These are phyloP conservation scores for Sceloporus tristichus DNA, from an alignment of 2,113 vertebrate genomes.

Conservation along the genomic window DNA sequence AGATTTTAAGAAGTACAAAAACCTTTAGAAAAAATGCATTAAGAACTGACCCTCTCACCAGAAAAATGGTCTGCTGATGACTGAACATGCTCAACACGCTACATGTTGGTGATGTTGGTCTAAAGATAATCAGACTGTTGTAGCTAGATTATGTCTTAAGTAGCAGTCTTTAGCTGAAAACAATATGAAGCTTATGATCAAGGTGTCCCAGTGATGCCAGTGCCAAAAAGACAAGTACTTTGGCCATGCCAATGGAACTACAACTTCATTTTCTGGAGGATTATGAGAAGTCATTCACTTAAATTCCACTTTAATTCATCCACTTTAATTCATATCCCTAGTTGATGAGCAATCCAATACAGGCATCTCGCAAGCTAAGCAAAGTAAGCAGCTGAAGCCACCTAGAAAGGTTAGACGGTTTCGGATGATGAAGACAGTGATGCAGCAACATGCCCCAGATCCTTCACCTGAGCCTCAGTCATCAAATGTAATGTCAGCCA, in stretches of 20 bases:
- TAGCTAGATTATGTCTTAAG: background rate
- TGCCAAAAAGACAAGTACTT: background rate
- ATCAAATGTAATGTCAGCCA: conserved; percentile 59
- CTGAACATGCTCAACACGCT: no score
- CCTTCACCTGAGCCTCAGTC: conserved; percentile 60
- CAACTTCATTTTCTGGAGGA: background rate
- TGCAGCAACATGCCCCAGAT: conserved; percentile 58
- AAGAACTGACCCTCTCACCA: background rate
- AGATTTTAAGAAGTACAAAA: background rate
- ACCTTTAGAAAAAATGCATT: background rate
- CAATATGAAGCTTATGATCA: background rate
- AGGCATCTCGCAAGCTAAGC: conserved; percentile 61
- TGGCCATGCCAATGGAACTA: background rate
- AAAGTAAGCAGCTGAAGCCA: conserved; percentile 63
- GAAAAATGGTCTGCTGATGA: no score
- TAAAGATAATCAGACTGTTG: background rate
- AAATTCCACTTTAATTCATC: conserved; percentile 33
- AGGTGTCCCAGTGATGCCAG: background rate
- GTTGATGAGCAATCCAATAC: conserved; percentile 53
- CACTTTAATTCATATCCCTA: conserved; percentile 52
- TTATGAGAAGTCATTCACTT: background rate
- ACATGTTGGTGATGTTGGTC: no score
- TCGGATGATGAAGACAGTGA: conserved; percentile 64
- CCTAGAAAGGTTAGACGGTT: conserved; percentile 78
- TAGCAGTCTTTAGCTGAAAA: background rate